Evolutionary conservation across 2,113 vertebrate species (phyloP).

Genomic region (Trogon melanurus): DNA sequence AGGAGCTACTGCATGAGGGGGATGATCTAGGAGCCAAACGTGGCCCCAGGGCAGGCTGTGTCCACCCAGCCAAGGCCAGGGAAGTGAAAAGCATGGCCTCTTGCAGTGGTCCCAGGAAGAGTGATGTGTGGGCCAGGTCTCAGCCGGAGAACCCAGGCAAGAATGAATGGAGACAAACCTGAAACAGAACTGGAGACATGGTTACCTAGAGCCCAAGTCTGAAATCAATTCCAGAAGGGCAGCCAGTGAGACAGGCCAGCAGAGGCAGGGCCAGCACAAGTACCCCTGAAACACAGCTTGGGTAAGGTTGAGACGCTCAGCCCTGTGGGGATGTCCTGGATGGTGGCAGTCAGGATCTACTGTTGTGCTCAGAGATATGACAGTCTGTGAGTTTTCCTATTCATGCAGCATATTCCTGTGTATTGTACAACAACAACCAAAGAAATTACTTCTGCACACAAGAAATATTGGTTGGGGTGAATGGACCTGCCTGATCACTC

Average conservation of each 20-base stretch:
- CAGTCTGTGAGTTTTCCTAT: not conserved
- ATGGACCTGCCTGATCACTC: too few relatives aligned
- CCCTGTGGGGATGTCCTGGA: rapidly evolving
- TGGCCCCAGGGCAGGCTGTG: not conserved
- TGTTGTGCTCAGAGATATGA: not conserved
- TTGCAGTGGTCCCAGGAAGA: not conserved
- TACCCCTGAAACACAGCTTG: not conserved
- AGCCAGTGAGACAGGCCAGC: not conserved
- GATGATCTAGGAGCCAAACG: rapidly evolving
- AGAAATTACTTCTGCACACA: not conserved
- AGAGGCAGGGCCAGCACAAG: not conserved
- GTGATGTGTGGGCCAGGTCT: rapidly evolving
- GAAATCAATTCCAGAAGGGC: not conserved
- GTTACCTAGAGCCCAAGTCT: not conserved
- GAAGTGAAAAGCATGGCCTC: not conserved
- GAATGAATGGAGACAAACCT: not conserved
- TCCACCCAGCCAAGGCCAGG: not conserved
- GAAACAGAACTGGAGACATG: not conserved
- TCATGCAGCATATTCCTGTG: not conserved
- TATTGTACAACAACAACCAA: not conserved
- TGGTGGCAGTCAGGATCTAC: not conserved
- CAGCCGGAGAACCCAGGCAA: not conserved
- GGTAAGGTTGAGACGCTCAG: not conserved
- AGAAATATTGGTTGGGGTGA: not conserved
- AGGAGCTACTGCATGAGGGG: not conserved